Evolutionary conservation across 2,888 invertebrate species (phyloP).

Genomic region (Thymelicus sylvestris): DNA sequence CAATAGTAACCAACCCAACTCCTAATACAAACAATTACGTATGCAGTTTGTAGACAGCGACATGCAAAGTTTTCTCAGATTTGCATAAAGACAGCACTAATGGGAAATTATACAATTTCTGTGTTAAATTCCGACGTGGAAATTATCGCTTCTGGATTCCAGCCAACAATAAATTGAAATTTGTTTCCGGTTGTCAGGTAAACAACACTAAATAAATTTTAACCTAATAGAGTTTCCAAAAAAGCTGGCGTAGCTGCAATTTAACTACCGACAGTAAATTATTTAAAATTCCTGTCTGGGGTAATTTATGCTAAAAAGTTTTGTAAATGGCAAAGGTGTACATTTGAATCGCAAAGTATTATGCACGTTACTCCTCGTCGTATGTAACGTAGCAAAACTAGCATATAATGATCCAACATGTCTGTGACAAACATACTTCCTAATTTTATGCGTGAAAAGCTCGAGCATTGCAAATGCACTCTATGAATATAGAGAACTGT

Average conservation of each 20-base stretch:
- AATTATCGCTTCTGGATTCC: slow-evolving; percentile 28
- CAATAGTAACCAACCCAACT: not conserved
- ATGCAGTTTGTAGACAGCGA: slow-evolving; percentile 28
- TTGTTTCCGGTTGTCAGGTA: slow-evolving; percentile 6
- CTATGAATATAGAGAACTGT: no score
- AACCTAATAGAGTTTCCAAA: slow-evolving; percentile 14
- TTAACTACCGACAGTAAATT: not conserved
- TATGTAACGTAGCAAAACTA: no score
- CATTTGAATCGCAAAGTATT: no score
- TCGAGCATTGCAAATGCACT: no score
- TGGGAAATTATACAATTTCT: slow-evolving; percentile 23
- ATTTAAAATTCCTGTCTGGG: no score
- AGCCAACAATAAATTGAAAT: slow-evolving; percentile 30
- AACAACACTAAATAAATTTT: slow-evolving; percentile 13
- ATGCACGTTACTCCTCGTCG: no score
- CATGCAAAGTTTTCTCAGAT: slow-evolving; percentile 31
- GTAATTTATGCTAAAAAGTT: not conserved
- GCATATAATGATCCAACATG: no score
- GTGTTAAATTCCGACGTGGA: slow-evolving; percentile 32
- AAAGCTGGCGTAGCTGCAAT: not conserved
- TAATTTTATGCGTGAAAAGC: no score
- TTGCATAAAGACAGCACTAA: slow-evolving; percentile 32
- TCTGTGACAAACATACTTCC: no score
- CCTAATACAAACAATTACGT: slow-evolving; percentile 32
- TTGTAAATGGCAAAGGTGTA: no score